Base-by-base conservation (phyloP, 1,140 invertebrate genomes). In the Paralvinella palmiformis region DNA sequence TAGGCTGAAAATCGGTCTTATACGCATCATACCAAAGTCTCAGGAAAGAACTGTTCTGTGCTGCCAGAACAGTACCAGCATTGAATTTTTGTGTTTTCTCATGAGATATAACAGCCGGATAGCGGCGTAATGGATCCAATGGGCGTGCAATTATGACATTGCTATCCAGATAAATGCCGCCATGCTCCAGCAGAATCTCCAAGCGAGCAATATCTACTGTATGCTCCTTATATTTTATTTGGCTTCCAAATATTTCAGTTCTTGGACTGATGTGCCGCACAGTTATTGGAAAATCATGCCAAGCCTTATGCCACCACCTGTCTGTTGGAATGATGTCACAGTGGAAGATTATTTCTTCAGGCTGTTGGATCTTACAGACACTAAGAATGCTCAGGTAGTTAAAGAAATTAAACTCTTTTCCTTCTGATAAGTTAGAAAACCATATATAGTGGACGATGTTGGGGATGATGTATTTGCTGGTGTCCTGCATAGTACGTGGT, bases 51-150 rank as follows among this genome's bases (percentile, higher is more conserved):
- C 77, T 73, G 45, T 77, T 65, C 63, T 69, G 72, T 29, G 73
- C 68, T 15, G 71, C 76, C 50, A 80, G 67, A 37, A 80, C 53
- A 20, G 79, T 71, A 67, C 78, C 77, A 37, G 69, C 73, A 20
- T 74, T 77, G 41, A 79, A 68, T 32, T 65, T 69, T 59, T 29
- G 68, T 63, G n/a, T 27, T 24, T 66, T 37, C 22, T 69, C 68
- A 41, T 52, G 48, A 20, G 57, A 57, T n/a, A 65, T 29, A 10
- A 44, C 45, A 32, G 55, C 56, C 24, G 60, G 29, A 50, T 61
- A 65, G 24, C 27, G 33, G 5, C 63, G 55, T 6, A 65, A 33
- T 24, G 56, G 57, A 50, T 65, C 45, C 27, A 65, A 36, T 4
- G 56, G 48, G 27, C 57, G 59, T 31, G 61, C 58, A 6, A 65